Evolutionary conservation across 2,888 invertebrate genomes (phyloP).

Genomic region (Choristoneura rosaceana): DNA sequence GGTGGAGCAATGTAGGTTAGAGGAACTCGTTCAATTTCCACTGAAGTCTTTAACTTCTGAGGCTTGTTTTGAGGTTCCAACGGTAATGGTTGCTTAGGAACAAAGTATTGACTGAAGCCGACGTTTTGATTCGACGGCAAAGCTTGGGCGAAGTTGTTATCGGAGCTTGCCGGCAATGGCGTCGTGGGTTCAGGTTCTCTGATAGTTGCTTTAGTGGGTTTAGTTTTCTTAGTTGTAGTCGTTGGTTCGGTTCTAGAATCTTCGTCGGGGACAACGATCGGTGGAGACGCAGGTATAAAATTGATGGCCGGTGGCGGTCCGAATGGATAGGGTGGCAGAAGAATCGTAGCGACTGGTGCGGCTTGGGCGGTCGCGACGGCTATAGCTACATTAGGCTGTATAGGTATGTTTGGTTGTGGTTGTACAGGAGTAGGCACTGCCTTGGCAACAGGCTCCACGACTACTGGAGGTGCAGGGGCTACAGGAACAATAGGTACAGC

Average conservation of each 20-base stretch:
- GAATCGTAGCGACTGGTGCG: slow-evolving; percentile 75
- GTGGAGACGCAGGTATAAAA: slow-evolving; percentile 62
- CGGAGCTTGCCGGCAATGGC: slow-evolving; percentile 66
- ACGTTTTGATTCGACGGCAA: slow-evolving; percentile 70
- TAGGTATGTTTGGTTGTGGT: slow-evolving; percentile 54
- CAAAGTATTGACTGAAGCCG: slow-evolving; percentile 65
- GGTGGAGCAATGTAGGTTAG: slow-evolving; percentile 77
- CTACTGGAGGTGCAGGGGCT: slow-evolving; percentile 49
- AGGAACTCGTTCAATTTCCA: slow-evolving; percentile 76
- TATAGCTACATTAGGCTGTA: slow-evolving; percentile 73
- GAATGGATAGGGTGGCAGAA: slow-evolving; percentile 77
- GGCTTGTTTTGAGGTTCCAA: slow-evolving; percentile 53
- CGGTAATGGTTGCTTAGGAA: slow-evolving; percentile 55
- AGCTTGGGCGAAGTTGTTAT: slow-evolving; percentile 70
- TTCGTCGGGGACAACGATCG: slow-evolving; percentile 59
- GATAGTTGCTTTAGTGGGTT: slow-evolving; percentile 56
- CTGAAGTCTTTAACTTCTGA: slow-evolving; percentile 71
- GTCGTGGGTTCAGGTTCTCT: slow-evolving; percentile 64
- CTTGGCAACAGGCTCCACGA: slow-evolving; percentile 48
- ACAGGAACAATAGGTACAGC: slow-evolving; percentile 50
- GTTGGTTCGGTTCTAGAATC: slow-evolving; percentile 61
- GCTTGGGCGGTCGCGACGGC: slow-evolving; percentile 78
- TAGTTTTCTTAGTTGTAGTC: slow-evolving; percentile 60
- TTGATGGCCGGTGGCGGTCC: slow-evolving; percentile 71
- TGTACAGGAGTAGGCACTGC: slow-evolving; percentile 43